Percentiles rank a stretch among this genome's conserved stretches.
phyloP scores from a whole-genome alignment of 1,140 invertebrate species.

The Drosophila fuyamai region DNA sequence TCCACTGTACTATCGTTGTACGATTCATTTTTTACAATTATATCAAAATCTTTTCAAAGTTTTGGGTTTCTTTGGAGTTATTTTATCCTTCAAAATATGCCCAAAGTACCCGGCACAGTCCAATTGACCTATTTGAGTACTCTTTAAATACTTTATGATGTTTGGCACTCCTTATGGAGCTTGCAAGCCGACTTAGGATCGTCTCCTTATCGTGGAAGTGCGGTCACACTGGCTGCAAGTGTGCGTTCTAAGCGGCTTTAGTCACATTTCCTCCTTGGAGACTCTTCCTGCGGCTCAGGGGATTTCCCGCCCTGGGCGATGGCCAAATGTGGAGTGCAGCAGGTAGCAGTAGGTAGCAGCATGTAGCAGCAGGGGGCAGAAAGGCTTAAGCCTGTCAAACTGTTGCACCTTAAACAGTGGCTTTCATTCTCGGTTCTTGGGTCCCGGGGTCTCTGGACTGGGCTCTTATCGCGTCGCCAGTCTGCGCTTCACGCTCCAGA shows the following conservation, averaged over 20 bases:
- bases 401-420: slow-evolving; percentile 67
- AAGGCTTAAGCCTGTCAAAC: slow-evolving; percentile 51
- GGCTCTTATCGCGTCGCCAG: slow-evolving; percentile 74
- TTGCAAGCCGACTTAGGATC: slow-evolving; percentile 3
- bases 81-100: too few species aligned
- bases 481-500: slow-evolving; percentile 80
- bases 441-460: slow-evolving; percentile 13
- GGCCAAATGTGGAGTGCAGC: background rate
- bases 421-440: slow-evolving; percentile 3
- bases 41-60: too few species aligned
- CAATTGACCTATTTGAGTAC: too few species aligned
- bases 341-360: background rate
- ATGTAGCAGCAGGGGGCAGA: background rate
- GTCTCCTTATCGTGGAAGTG: slow-evolving; percentile 14
- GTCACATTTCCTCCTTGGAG: slow-evolving; percentile 6
- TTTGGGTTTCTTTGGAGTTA: too few species aligned
- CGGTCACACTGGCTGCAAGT: slow-evolving; percentile 24
- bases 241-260: slow-evolving; percentile 38
- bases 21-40: too few species aligned
- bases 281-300: background rate
- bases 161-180: background rate
- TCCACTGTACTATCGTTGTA: too few species aligned
- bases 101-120: too few species aligned
- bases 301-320: background rate
- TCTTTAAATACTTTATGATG: too few species aligned